A percentile compares a stretch with the other conserved stretches of the same genome.
Conservation (phyloP, 2,113 vertebrate genomes). For the Channa maculata region DNA sequence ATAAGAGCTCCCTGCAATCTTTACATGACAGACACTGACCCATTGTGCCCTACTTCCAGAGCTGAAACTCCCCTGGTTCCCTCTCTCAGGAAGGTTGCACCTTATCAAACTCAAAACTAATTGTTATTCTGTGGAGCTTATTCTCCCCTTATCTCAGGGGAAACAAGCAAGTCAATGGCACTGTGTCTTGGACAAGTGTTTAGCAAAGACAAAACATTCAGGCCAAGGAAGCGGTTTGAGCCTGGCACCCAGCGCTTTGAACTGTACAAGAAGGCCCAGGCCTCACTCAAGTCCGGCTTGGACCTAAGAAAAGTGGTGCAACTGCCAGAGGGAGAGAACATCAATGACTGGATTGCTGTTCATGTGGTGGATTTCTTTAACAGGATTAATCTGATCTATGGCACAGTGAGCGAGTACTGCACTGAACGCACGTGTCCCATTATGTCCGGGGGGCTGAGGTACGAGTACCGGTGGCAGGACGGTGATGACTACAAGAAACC, state of each 20-base stretch:
- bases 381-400: conserved; percentile 97
- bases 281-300: conserved; percentile 94
- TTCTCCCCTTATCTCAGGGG: conserved; percentile 49
- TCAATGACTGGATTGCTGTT: conserved; percentile 96
- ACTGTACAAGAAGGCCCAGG: conserved; percentile 97
- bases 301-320: conserved; percentile 94
- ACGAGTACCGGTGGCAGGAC: conserved; percentile 98
- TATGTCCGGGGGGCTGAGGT: conserved; percentile 94
- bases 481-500: conserved; percentile 93
- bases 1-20: conserved; percentile 40
- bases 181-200: conserved; percentile 97
- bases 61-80: conserved; percentile 18
- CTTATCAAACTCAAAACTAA: conserved; percentile 29
- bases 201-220: conserved; percentile 97
- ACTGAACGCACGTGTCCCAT: conserved; percentile 92
- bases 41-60: conserved; percentile 40
- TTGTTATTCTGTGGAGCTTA: conserved; percentile 49
- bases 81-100: conserved; percentile 29
- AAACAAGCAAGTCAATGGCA: conserved; percentile 83
- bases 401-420: conserved; percentile 96
- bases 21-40: conserved; percentile 33
- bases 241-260: conserved; percentile 96
- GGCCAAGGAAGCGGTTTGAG: conserved; percentile 94
- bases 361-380: conserved; percentile 99
- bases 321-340: conserved; percentile 90